Evolutionary conservation across 2,888 invertebrate genomes (phyloP).

Genomic region (Leptothorax acervorum): DNA sequence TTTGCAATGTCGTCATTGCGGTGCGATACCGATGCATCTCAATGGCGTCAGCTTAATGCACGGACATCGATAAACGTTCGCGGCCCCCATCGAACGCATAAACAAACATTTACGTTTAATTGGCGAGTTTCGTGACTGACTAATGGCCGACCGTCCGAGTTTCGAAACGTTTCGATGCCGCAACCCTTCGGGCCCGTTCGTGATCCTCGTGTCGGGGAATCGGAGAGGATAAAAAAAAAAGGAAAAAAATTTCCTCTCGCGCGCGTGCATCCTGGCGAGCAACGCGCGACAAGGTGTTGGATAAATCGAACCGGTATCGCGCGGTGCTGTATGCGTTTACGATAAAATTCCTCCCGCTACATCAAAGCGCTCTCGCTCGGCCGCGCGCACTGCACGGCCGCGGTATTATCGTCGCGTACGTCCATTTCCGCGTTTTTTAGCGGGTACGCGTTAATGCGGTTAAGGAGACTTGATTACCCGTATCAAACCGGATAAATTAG

Average conservation of each 20-base stretch:
- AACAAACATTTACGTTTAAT: conserved; percentile 85
- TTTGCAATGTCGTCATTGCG: conserved; percentile 61
- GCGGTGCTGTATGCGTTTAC: conserved; percentile 38
- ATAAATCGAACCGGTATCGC: conserved; percentile 65
- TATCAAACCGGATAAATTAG: conserved; percentile 53
- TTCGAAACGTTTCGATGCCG: conserved; percentile 75
- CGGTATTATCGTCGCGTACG: conserved; percentile 43
- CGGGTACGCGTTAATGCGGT: conserved; percentile 51
- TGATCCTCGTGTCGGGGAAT: conserved; percentile 52
- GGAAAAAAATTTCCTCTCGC: conserved; percentile 39
- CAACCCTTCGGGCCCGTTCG: conserved; percentile 61
- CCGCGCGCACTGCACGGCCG: conserved; percentile 48
- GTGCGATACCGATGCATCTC: conserved; percentile 73
- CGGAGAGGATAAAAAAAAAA: conserved; percentile 48
- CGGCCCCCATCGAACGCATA: conserved; percentile 80
- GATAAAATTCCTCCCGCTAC: conserved; percentile 57
- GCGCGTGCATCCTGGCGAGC: conserved; percentile 2
- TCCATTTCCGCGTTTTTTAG: conserved; percentile 52
- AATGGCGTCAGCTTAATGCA: conserved; percentile 80
- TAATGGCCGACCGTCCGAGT: conserved; percentile 77
- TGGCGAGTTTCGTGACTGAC: conserved; percentile 80
- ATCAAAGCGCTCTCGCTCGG: conserved; percentile 51
- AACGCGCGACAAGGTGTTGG: conserved; percentile 60
- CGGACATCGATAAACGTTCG: conserved; percentile 83
- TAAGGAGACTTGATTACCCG: conserved; percentile 54